These are phyloP conservation scores for Polydrusus pterygomalis DNA, from an alignment of 2,888 invertebrate genomes.

Conservation along the genomic window DNA sequence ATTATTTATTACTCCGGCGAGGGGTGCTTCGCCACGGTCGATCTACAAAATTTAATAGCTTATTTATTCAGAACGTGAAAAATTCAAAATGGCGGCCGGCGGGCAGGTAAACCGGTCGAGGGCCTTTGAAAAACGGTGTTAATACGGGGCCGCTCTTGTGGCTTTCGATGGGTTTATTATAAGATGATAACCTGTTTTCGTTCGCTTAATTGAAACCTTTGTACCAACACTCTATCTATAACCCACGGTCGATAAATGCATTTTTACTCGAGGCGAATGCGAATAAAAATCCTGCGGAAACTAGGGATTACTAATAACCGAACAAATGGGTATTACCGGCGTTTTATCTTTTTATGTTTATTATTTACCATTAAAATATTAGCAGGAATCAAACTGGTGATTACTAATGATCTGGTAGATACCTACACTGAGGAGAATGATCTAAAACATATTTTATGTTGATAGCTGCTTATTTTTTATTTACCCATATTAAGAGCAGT, in stretches of 20 bases:
- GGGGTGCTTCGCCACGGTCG: slow-evolving; percentile 63
- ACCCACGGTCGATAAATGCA: slow-evolving; percentile 18
- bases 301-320: not conserved
- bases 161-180: slow-evolving; percentile 54
- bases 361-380: too few species aligned
- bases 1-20: slow-evolving; percentile 71
- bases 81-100: slow-evolving; percentile 72
- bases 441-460: too few species aligned
- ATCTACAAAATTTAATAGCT: slow-evolving; percentile 73
- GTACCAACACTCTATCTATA: slow-evolving; percentile 28
- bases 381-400: too few species aligned
- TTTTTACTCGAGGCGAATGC: not conserved
- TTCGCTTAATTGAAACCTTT: slow-evolving; percentile 45
- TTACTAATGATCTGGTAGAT: too few species aligned
- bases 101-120: slow-evolving; percentile 48
- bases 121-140: slow-evolving; percentile 51
- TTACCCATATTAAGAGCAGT: too few species aligned
- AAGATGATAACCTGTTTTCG: slow-evolving; percentile 51
- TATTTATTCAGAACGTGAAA: slow-evolving; percentile 74
- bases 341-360: too few species aligned
- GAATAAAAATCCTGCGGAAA: not conserved
- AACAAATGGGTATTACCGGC: not conserved
- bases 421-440: too few species aligned
- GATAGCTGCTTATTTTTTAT: too few species aligned
- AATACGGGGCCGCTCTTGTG: slow-evolving; percentile 47